Conservation (phyloP, 2,888 invertebrate species). For the Aplocera efformata region DNA sequence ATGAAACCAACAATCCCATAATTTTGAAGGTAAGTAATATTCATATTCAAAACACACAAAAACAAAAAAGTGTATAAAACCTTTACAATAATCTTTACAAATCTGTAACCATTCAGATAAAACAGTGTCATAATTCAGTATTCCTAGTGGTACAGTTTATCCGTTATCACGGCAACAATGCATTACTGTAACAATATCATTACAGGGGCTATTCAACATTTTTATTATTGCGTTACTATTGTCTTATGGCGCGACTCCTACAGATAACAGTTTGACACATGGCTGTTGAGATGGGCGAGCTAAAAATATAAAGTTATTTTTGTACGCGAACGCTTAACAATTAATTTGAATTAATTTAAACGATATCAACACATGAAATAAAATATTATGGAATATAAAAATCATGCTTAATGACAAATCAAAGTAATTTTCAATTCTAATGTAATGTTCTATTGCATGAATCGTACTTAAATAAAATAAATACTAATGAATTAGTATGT, state of each 20-base stretch:
- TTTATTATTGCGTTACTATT: conserved; percentile 81
- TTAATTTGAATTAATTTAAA: too few species aligned
- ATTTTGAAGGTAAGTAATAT: background rate
- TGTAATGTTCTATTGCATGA: too few species aligned
- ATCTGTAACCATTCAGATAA: conserved; percentile 24
- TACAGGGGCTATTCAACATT: conserved; percentile 80
- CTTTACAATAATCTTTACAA: conserved; percentile 3
- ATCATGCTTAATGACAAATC: too few species aligned
- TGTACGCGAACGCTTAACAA: background rate
- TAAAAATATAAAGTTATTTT: background rate
- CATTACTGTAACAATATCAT: conserved; percentile 76
- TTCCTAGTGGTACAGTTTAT: conserved; percentile 78
- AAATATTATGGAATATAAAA: too few species aligned
- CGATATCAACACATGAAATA: too few species aligned
- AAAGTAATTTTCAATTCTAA: too few species aligned
- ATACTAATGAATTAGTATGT: too few species aligned
- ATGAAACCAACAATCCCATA: too few species aligned
- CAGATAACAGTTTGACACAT: conserved; percentile 61
- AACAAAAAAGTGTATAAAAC: background rate
- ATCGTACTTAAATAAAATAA: too few species aligned
- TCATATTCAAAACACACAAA: background rate
- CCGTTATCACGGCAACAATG: conserved; percentile 76
- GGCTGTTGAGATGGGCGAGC: conserved; percentile 7
- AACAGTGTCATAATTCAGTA: conserved; percentile 41
- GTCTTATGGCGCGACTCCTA: conserved; percentile 75